Percentiles rank a stretch among this genome's conserved stretches.
phyloP scores from a whole-genome alignment of 2,797 vertebrate species.

The Lacerta bilineata region DNA sequence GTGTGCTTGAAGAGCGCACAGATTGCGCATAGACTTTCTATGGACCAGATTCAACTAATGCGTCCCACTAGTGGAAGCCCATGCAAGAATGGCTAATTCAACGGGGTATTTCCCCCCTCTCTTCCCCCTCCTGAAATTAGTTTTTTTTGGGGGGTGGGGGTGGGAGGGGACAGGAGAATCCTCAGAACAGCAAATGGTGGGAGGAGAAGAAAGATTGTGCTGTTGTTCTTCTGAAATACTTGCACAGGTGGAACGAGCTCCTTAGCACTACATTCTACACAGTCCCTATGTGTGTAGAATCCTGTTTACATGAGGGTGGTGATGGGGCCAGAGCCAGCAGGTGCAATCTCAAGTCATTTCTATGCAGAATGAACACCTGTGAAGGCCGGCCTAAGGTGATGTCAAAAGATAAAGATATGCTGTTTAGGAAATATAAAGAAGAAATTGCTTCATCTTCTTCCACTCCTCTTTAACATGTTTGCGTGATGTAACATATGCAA shows the following conservation, averaged over 20 bases:
- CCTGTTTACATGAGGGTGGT: background rate
- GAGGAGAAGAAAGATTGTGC: too few relatives aligned
- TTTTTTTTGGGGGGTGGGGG: too few relatives aligned
- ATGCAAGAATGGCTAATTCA: too few relatives aligned
- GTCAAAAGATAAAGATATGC: background rate
- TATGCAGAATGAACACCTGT: background rate
- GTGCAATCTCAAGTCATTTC: background rate
- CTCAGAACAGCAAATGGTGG: too few relatives aligned
- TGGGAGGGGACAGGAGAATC: too few relatives aligned
- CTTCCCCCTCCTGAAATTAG: too few relatives aligned
- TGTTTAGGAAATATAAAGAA: background rate
- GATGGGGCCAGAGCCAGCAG: too few relatives aligned
- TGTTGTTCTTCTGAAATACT: too few relatives aligned
- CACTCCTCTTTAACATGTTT: background rate
- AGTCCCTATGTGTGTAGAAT: background rate
- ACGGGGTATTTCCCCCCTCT: too few relatives aligned
- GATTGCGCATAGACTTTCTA: background rate
- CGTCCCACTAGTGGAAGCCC: too few relatives aligned
- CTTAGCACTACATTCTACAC: background rate
- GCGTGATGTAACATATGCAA: background rate
- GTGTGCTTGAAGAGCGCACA: background rate
- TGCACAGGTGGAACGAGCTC: too few relatives aligned
- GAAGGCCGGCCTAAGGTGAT: background rate
- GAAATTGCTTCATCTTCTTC: background rate
- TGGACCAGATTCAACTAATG: too few relatives aligned